Conservation (phyloP, 1,140 invertebrate genomes). For the Gyrodactylus bullatarudis region DNA sequence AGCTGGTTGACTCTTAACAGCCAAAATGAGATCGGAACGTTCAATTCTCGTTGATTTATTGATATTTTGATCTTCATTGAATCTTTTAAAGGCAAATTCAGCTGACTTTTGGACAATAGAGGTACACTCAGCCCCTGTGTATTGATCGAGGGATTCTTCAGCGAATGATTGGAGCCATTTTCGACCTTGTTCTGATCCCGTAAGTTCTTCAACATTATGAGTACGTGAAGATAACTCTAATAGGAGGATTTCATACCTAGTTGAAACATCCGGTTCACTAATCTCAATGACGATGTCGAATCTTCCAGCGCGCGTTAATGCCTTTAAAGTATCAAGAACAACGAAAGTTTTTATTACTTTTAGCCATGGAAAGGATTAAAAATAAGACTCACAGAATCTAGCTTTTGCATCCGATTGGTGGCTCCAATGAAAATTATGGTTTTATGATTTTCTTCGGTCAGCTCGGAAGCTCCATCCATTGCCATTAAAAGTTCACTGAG, state of each 20-base stretch:
- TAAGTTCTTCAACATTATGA: neutral
- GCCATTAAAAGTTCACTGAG: constrained; percentile 13
- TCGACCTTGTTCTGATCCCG: neutral
- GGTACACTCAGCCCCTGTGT: neutral
- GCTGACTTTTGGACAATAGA: neutral
- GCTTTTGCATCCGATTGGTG: neutral
- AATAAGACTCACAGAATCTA: neutral
- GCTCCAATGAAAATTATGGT: neutral
- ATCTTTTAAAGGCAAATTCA: neutral
- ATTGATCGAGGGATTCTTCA: neutral
- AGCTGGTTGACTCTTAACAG: neutral
- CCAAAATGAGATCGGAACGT: neutral
- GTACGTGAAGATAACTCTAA: neutral
- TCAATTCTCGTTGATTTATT: neutral
- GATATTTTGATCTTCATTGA: neutral
- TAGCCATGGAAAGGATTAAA: neutral
- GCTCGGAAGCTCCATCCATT: neutral
- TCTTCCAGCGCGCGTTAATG: neutral
- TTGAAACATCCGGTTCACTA: neutral
- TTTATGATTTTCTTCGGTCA: neutral
- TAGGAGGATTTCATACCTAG: neutral
- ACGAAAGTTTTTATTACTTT: neutral
- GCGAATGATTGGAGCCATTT: neutral
- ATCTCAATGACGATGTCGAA: neutral
- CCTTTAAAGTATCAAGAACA: neutral